Evolutionary conservation across 92 coral and sea anemone genomes (phyloP).

Genomic region (Micromussa lordhowensis): DNA sequence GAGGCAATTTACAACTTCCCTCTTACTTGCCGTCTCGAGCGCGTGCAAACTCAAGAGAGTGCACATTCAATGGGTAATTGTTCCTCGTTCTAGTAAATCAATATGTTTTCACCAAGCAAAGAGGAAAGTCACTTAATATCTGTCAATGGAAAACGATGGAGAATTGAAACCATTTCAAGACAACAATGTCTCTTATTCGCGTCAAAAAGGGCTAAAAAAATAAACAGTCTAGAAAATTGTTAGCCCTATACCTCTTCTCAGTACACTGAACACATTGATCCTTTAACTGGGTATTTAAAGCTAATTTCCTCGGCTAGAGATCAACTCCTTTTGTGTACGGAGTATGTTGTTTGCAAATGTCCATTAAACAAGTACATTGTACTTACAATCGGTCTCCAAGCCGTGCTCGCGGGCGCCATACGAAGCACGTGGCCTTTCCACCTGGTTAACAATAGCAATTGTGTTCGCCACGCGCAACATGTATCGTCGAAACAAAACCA

Average conservation of each 20-base stretch:
- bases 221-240: slow-evolving; percentile 21
- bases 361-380: slow-evolving; percentile 46
- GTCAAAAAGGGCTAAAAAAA: slow-evolving; percentile 9
- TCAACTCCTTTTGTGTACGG: slow-evolving; percentile 40
- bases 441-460: slow-evolving; percentile 85
- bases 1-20: background rate
- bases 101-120: slow-evolving; percentile 13
- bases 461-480: slow-evolving; percentile 86
- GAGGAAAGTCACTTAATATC: slow-evolving; percentile 15
- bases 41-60: background rate
- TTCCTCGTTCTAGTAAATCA: background rate
- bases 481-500: slow-evolving; percentile 78
- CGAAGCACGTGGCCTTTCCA: slow-evolving; percentile 77
- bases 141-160: background rate
- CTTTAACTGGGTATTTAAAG: slow-evolving; percentile 35
- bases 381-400: slow-evolving; percentile 28
- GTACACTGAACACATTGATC: slow-evolving; percentile 32
- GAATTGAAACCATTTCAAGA: slow-evolving; percentile 1
- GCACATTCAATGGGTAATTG: background rate
- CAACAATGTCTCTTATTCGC: background rate
- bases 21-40: background rate
- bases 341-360: slow-evolving; percentile 47
- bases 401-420: slow-evolving; percentile 47
- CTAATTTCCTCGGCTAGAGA: slow-evolving; percentile 47
- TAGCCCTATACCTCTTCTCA: slow-evolving; percentile 8